phyloP scores from a whole-genome alignment of 2,888 invertebrate genomes.

The Himalopsyche anomala region DNA sequence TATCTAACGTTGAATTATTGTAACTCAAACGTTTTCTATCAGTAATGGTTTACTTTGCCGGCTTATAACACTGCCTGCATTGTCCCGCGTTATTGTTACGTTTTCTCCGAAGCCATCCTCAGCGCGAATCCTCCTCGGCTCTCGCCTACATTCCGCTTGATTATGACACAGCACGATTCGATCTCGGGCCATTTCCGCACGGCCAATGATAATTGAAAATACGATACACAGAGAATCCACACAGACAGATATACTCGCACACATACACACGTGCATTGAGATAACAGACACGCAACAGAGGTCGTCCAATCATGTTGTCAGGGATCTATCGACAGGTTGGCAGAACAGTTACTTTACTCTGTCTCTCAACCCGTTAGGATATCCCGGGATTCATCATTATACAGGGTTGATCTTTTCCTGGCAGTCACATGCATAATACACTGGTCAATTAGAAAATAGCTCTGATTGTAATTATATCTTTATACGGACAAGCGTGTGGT shows the following conservation, averaged over 20 bases:
- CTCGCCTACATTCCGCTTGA: conserved; percentile 46
- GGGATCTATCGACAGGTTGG: conserved; percentile 60
- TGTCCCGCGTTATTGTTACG: conserved; percentile 32
- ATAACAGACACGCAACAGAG: conserved; percentile 63
- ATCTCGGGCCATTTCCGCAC: conserved; percentile 59
- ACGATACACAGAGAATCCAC: conserved; percentile 55
- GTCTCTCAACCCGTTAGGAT: conserved; percentile 53
- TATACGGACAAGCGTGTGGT: too few species aligned
- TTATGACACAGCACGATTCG: conserved; percentile 64
- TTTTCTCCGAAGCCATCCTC: conserved; percentile 13
- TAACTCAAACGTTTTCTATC: conserved; percentile 18
- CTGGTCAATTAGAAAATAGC: too few species aligned
- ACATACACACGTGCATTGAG: conserved; percentile 21
- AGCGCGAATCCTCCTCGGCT: conserved; percentile 46
- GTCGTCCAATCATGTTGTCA: conserved; percentile 62
- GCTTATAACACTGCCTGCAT: conserved; percentile 43
- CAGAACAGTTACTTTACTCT: conserved; percentile 53
- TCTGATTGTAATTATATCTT: too few species aligned
- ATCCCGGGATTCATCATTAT: background rate
- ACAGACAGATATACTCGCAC: background rate
- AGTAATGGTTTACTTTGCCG: conserved; percentile 44
- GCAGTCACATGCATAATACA: too few species aligned
- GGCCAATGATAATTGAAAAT: conserved; percentile 65
- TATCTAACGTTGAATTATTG: background rate
- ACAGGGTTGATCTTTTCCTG: conserved; percentile 31